Conservation (phyloP, 2,113 vertebrate species). For the Calidris pygmaea region DNA sequence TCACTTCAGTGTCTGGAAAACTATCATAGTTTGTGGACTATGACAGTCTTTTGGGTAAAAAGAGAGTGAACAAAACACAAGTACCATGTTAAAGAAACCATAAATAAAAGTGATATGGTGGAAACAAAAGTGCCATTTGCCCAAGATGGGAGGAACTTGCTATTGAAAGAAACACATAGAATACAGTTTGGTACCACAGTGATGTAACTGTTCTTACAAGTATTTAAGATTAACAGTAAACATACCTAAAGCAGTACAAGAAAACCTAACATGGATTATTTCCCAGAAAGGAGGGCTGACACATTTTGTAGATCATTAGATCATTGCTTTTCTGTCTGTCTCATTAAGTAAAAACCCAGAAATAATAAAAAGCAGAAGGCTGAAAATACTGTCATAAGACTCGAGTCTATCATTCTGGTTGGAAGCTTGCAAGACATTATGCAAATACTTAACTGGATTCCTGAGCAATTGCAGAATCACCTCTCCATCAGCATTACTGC, state of each 20-base stretch:
- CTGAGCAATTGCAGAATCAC: neutral
- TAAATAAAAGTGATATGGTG: neutral
- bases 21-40: too few species aligned
- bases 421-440: neutral
- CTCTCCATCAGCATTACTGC: neutral
- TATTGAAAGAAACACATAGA: neutral
- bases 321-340: neutral
- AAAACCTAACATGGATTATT: neutral
- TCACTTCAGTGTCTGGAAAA: neutral
- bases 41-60: neutral
- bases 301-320: neutral
- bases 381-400: neutral
- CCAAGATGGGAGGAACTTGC: neutral
- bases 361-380: neutral
- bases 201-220: neutral
- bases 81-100: neutral
- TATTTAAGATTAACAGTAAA: neutral
- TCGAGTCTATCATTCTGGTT: neutral
- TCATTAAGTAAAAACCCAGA: neutral
- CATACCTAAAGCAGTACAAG: neutral
- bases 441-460: neutral
- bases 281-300: neutral
- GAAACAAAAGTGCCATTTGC: neutral
- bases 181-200: neutral
- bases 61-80: neutral